Conservation (phyloP, 2,113 vertebrate species). For the Phylloscopus whistleri region DNA sequence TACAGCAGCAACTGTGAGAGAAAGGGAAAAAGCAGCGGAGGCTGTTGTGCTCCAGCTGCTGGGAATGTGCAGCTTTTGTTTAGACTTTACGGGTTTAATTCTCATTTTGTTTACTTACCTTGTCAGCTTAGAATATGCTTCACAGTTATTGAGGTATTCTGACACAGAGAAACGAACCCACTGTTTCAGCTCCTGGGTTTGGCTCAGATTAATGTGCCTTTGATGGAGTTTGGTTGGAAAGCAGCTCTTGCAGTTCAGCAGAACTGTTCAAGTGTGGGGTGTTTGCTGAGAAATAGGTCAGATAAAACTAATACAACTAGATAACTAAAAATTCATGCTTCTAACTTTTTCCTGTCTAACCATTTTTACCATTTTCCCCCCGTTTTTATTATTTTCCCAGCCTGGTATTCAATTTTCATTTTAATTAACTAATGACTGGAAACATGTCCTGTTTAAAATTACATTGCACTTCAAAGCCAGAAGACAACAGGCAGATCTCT, state of each 20-base stretch:
- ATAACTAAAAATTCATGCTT: background rate
- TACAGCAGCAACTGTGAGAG: background rate
- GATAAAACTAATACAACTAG: background rate
- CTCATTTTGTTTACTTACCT: background rate
- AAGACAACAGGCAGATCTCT: background rate
- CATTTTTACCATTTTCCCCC: background rate
- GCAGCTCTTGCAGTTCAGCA: background rate
- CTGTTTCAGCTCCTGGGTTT: background rate
- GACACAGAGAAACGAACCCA: background rate
- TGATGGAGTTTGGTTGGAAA: background rate
- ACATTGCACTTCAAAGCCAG: background rate
- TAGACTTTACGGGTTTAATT: background rate
- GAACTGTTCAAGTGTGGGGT: background rate
- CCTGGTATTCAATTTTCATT: background rate
- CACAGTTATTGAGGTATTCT: background rate
- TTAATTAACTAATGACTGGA: background rate
- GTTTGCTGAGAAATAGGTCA: slow-evolving; percentile 8
- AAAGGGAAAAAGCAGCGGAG: background rate
- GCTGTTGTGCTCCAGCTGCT: background rate
- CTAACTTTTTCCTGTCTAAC: background rate
- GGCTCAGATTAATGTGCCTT: background rate
- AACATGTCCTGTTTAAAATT: background rate
- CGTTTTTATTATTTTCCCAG: background rate
- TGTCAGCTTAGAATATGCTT: background rate
- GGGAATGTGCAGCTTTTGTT: background rate